Conservation (phyloP, 1,140 invertebrate genomes). For the Argopecten irradians region DNA sequence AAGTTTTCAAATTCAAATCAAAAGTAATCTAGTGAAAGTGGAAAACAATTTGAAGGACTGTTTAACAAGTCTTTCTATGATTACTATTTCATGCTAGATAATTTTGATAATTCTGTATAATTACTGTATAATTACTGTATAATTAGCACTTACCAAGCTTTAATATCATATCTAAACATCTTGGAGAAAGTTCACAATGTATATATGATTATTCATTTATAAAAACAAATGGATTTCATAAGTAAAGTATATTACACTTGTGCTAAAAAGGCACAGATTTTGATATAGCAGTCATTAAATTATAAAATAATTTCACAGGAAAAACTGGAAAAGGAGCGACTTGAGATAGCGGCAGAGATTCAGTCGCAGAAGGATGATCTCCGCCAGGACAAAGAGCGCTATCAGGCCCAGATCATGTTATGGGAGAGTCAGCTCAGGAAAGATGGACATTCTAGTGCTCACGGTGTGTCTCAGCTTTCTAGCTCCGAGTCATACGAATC, state of each 20-base stretch:
- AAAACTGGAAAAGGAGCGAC: background rate
- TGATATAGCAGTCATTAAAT: background rate
- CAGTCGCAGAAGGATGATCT: conserved; percentile 30
- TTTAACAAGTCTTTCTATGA: background rate
- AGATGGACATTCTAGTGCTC: conserved; percentile 30
- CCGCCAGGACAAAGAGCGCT: background rate
- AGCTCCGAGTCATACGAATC: conserved; percentile 6
- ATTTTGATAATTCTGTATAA: background rate
- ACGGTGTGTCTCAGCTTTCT: background rate
- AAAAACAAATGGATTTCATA: too few species aligned
- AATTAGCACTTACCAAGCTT: background rate
- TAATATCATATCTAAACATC: background rate
- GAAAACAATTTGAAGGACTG: background rate
- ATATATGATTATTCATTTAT: too few species aligned
- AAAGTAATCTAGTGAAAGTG: background rate
- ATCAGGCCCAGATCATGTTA: background rate
- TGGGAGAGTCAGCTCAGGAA: conserved; percentile 17
- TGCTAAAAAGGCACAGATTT: background rate
- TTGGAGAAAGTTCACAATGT: background rate
- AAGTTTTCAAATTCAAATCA: background rate
- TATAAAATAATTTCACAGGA: conserved; percentile 26
- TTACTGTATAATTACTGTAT: background rate
- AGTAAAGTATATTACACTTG: conserved; percentile 27
- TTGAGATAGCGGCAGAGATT: background rate
- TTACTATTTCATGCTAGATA: background rate